Percentiles rank a stretch among this genome's conserved stretches.
Conservation (phyloP, 2,797 vertebrate genomes). For the Rachycentron canadum region DNA sequence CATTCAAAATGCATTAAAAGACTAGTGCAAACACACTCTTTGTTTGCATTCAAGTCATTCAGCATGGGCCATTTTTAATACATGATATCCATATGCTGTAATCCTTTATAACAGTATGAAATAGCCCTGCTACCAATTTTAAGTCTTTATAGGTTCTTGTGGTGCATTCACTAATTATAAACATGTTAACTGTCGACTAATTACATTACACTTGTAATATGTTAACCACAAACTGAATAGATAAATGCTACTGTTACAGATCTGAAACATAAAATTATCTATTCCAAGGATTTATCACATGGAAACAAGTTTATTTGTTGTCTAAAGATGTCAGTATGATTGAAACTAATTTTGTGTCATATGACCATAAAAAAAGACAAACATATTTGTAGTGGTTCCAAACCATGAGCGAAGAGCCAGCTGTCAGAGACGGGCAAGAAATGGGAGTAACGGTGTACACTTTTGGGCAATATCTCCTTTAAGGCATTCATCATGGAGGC, state of each 20-base stretch:
- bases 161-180: slow-evolving; percentile 1
- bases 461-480: not conserved
- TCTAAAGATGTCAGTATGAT: slow-evolving; percentile 1
- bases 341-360: not conserved
- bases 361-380: not conserved
- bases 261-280: not conserved
- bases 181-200: not conserved
- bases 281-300: not conserved
- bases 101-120: not conserved
- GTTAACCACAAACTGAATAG: not conserved
- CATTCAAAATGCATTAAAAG: not conserved
- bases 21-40: not conserved
- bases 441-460: not conserved
- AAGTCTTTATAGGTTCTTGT: slow-evolving; percentile 9
- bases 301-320: not conserved
- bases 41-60: not conserved
- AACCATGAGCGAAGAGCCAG: not conserved
- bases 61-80: slow-evolving; percentile 7
- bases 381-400: not conserved
- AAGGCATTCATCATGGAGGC: not conserved
- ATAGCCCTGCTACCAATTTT: not conserved
- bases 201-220: not conserved
- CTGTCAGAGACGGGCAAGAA: not conserved
- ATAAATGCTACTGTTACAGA: not conserved
- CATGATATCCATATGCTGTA: not conserved